phyloP scores from a whole-genome alignment of 2,113 vertebrate genomes.

The Albula goreensis region DNA sequence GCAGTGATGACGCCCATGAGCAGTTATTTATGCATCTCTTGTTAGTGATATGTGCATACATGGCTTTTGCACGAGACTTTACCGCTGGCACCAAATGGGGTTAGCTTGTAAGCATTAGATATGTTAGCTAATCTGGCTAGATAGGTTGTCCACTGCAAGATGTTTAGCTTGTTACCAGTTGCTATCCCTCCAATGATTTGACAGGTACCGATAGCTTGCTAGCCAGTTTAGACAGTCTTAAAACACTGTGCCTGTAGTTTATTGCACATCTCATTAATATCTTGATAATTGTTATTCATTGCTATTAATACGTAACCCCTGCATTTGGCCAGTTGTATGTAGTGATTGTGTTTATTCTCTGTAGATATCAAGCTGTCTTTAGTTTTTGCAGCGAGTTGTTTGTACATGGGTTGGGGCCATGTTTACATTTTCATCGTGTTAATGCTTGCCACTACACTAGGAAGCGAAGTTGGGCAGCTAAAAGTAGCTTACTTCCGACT shows the following conservation, averaged over 20 bases:
- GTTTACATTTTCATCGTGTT: neutral
- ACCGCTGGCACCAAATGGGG: neutral
- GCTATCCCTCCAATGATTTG: neutral
- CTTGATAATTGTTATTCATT: neutral
- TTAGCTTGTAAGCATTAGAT: neutral
- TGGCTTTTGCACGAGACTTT: neutral
- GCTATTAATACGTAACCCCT: neutral
- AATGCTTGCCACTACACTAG: neutral
- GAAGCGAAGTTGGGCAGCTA: neutral
- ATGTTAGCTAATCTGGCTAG: neutral
- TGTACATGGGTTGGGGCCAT: neutral
- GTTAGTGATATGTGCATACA: neutral
- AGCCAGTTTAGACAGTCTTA: neutral
- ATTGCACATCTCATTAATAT: neutral
- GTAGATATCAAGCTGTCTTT: neutral
- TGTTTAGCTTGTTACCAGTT: neutral
- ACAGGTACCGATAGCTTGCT: neutral
- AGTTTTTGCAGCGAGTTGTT: neutral
- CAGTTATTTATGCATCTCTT: neutral
- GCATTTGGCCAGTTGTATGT: neutral
- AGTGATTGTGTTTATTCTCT: neutral
- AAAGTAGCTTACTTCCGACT: neutral
- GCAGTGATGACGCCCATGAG: neutral
- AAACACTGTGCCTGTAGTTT: neutral
- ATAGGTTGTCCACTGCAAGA: neutral